phyloP scores from a whole-genome alignment of 2,888 invertebrate species.

The Subacronicta megacephala region DNA sequence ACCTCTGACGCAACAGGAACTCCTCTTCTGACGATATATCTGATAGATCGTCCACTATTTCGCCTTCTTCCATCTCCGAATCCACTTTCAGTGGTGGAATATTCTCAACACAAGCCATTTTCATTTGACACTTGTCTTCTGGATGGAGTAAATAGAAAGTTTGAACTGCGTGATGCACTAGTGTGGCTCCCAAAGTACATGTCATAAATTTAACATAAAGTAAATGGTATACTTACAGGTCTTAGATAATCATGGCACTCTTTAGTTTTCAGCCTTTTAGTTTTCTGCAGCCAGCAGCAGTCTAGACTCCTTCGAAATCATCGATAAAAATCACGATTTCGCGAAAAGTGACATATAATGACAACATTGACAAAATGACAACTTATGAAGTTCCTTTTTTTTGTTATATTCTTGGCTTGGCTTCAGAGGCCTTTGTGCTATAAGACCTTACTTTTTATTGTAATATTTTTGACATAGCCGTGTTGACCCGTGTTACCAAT shows the following conservation, averaged over 20 bases:
- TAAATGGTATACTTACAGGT: slow-evolving; percentile 22
- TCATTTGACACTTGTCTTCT: slow-evolving; percentile 44
- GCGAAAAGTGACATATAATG: no score
- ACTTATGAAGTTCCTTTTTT: no score
- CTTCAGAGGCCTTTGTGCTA: no score
- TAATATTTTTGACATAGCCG: no score
- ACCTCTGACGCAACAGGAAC: slow-evolving; percentile 79
- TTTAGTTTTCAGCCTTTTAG: slow-evolving; percentile 36
- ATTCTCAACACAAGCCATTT: slow-evolving; percentile 75
- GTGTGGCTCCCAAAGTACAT: no score
- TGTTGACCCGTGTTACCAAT: no score
- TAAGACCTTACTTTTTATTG: no score
- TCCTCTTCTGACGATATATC: slow-evolving; percentile 88
- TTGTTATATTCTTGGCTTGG: no score
- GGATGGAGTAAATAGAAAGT: slow-evolving; percentile 35
- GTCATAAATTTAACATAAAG: no score
- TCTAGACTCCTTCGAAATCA: slow-evolving; percentile 3
- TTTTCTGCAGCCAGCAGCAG: slow-evolving; percentile 27
- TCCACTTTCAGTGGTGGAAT: slow-evolving; percentile 69
- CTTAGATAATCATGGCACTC: slow-evolving; percentile 44
- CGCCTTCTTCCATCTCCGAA: slow-evolving; percentile 87
- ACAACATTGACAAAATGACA: no score
- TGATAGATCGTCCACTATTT: slow-evolving; percentile 84
- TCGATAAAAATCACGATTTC: neutral
- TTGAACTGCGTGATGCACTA: slow-evolving; percentile 1